These are phyloP conservation scores for Muscicapa striata DNA, from an alignment of 2,797 vertebrate genomes.

Conservation along the genomic window DNA sequence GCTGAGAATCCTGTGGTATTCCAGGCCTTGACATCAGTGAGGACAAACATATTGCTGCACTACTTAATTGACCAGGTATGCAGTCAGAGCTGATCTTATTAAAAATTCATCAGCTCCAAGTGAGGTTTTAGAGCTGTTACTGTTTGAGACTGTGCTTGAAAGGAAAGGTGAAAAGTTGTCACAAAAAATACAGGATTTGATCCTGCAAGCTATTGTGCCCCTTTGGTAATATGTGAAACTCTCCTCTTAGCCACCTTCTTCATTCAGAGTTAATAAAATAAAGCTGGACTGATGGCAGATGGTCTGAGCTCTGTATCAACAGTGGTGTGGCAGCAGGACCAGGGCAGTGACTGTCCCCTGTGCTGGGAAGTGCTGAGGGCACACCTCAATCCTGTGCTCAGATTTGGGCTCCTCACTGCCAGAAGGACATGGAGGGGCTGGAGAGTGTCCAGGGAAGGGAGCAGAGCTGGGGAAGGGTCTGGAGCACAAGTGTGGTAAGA, in stretches of 20 bases:
- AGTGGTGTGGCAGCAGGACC: neutral
- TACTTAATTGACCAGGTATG: neutral
- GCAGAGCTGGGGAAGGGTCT: fast-evolving
- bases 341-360: neutral
- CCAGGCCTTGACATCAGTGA: neutral
- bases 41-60: neutral
- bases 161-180: neutral
- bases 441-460: fast-evolving
- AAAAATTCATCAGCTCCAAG: neutral
- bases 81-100: neutral
- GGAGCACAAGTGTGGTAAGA: too few species aligned
- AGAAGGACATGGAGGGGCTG: fast-evolving
- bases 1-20: neutral
- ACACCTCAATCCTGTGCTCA: fast-evolving
- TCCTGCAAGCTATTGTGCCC: neutral
- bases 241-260: neutral
- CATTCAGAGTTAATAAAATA: neutral
- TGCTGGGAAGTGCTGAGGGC: neutral
- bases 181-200: neutral
- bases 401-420: neutral
- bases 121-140: neutral
- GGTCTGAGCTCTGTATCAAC: neutral
- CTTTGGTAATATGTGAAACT: neutral
- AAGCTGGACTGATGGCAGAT: neutral
- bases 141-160: neutral